A percentile compares a stretch with the other conserved stretches of the same genome.
These are phyloP conservation scores for Toxotes chatareus DNA, from an alignment of 2,113 vertebrate genomes.

Conservation along the genomic window DNA sequence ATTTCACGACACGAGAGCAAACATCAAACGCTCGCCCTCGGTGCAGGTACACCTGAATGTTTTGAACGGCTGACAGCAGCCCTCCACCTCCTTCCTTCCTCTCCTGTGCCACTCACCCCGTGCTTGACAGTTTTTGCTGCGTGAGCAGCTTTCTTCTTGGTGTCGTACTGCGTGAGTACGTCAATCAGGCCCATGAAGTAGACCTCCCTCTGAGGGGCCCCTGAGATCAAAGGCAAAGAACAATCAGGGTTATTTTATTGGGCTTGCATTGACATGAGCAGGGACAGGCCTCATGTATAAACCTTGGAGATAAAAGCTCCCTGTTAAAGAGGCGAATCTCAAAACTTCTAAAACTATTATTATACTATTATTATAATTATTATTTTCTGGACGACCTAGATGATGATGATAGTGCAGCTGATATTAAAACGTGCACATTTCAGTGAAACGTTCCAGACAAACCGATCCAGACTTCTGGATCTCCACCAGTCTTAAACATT, in stretches of 20 bases:
- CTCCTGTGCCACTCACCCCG: conserved; percentile 83
- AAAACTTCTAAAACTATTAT: background rate
- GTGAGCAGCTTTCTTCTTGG: conserved; percentile 94
- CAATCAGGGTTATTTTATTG: background rate
- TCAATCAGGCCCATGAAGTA: conserved; percentile 96
- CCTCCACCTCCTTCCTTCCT: background rate
- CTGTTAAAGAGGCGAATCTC: background rate
- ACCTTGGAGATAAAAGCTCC: background rate
- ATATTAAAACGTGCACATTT: background rate
- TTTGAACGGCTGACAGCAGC: background rate
- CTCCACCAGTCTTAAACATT: too few species aligned
- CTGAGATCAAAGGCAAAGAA: conserved; percentile 72
- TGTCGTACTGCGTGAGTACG: conserved; percentile 92
- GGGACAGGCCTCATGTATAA: background rate
- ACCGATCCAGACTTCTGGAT: too few species aligned
- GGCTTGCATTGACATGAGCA: background rate
- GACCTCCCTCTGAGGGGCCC: conserved; percentile 90
- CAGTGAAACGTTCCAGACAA: too few species aligned
- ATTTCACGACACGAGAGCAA: background rate
- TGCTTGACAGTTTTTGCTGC: conserved; percentile 94
- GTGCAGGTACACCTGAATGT: background rate
- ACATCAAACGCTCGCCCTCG: background rate
- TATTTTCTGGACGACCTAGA: background rate
- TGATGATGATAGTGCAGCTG: background rate
- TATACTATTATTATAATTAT: too few species aligned